These are phyloP conservation scores for Marisa cornuarietis DNA, from an alignment of 1,140 invertebrate species.

Conservation along the genomic window DNA sequence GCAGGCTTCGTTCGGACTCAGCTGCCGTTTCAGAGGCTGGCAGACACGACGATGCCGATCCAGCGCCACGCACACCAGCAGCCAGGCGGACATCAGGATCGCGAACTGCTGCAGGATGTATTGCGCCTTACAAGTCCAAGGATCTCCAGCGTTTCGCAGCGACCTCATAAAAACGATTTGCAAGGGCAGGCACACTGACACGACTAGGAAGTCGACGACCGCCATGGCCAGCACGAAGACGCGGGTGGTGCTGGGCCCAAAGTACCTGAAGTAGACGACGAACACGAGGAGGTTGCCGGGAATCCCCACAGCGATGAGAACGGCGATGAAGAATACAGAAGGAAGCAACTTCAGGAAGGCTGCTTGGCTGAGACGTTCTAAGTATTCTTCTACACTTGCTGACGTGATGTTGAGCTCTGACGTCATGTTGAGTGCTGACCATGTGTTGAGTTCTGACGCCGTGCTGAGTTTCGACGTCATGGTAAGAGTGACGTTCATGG, in stretches of 20 bases:
- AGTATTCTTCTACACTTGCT: too few relatives aligned
- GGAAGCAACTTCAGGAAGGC: neutral
- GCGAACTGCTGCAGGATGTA: too few relatives aligned
- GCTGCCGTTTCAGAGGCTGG: neutral
- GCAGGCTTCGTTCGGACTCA: too few relatives aligned
- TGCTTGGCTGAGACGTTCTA: neutral
- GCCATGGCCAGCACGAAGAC: slow-evolving; percentile 8
- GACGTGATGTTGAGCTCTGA: too few relatives aligned
- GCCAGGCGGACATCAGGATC: neutral
- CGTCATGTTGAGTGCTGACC: too few relatives aligned
- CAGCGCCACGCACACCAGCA: slow-evolving; percentile 9
- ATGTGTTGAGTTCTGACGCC: too few relatives aligned
- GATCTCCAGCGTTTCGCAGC: too few relatives aligned
- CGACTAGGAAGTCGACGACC: neutral
- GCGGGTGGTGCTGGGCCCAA: slow-evolving; percentile 3
- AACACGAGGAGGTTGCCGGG: slow-evolving; percentile 32
- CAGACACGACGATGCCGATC: neutral
- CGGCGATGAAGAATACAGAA: slow-evolving; percentile 19
- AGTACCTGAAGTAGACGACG: slow-evolving; percentile 27
- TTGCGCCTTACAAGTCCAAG: too few relatives aligned
- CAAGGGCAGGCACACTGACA: too few relatives aligned
- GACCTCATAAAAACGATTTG: too few relatives aligned
- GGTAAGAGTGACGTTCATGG: too few relatives aligned
- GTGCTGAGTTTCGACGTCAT: too few relatives aligned
- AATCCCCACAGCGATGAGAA: slow-evolving; percentile 33